These are phyloP conservation scores for Picus viridis DNA, from an alignment of 2,797 vertebrate genomes.

Conservation along the genomic window DNA sequence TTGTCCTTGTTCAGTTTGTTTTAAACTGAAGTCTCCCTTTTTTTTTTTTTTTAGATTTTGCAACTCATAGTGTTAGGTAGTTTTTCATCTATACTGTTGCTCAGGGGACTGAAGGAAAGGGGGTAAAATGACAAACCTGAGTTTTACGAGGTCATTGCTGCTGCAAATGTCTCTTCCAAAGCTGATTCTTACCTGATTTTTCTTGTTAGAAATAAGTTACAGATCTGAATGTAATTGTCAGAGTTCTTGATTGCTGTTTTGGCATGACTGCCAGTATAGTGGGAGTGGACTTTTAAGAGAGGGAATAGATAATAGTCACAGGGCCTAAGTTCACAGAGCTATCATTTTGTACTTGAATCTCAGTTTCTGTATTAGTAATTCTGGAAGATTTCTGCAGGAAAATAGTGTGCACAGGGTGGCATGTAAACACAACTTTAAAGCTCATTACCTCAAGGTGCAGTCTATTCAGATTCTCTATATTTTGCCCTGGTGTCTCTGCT, in stretches of 20 bases:
- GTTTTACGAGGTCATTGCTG: neutral
- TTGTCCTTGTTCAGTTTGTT: neutral
- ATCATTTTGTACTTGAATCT: rapidly evolving
- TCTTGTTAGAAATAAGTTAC: neutral
- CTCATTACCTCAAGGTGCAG: neutral
- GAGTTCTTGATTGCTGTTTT: neutral
- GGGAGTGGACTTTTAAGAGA: neutral
- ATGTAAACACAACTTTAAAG: neutral
- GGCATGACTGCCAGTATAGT: neutral
- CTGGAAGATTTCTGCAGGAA: neutral
- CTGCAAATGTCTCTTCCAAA: neutral
- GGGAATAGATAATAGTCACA: neutral
- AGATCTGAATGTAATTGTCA: neutral
- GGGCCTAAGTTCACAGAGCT: neutral
- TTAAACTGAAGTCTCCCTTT: neutral
- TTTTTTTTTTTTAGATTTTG: neutral
- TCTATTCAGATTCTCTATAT: neutral
- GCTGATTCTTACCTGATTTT: neutral
- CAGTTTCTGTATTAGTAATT: neutral
- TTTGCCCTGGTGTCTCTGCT: neutral
- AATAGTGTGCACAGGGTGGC: neutral
- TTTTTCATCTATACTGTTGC: neutral
- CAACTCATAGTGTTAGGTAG: neutral
- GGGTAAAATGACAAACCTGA: neutral
- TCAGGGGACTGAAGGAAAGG: neutral